Conservation (phyloP, 2,113 vertebrate species). For the Halichoerus grypus region DNA sequence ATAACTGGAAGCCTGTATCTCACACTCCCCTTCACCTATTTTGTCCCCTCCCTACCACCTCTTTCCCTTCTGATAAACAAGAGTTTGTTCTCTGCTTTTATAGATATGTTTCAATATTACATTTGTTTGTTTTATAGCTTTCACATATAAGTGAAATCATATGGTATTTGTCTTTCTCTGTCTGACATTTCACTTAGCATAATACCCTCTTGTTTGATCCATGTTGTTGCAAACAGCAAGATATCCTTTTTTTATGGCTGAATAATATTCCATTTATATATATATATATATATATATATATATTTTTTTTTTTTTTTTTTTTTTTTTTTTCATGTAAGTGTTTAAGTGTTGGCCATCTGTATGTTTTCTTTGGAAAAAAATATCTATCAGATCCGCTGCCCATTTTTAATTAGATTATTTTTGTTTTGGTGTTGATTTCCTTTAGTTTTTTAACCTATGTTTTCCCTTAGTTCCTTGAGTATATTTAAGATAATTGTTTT, state of each 20-base stretch:
- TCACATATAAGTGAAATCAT: background rate
- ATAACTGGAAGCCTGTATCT: background rate
- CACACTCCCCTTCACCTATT: background rate
- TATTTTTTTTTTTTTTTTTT: no score
- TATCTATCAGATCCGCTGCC: background rate
- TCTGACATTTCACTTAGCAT: background rate
- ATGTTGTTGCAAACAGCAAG: background rate
- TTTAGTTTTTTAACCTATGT: background rate
- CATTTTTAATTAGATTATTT: background rate
- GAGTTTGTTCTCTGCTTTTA: background rate
- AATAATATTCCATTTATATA: background rate
- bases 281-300: no score
- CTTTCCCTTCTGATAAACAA: background rate
- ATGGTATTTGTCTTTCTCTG: background rate
- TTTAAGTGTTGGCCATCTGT: background rate
- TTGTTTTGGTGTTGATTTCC: background rate
- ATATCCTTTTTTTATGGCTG: background rate
- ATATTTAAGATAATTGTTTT: background rate
- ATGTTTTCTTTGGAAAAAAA: background rate
- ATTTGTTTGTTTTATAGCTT: background rate
- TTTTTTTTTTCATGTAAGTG: background rate
- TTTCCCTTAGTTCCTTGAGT: background rate
- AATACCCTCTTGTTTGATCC: background rate
- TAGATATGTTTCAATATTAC: background rate
- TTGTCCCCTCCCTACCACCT: background rate